These are phyloP conservation scores for Crossaster papposus DNA, from an alignment of 53 echinoderm and acorn worm species.

Conservation along the genomic window DNA sequence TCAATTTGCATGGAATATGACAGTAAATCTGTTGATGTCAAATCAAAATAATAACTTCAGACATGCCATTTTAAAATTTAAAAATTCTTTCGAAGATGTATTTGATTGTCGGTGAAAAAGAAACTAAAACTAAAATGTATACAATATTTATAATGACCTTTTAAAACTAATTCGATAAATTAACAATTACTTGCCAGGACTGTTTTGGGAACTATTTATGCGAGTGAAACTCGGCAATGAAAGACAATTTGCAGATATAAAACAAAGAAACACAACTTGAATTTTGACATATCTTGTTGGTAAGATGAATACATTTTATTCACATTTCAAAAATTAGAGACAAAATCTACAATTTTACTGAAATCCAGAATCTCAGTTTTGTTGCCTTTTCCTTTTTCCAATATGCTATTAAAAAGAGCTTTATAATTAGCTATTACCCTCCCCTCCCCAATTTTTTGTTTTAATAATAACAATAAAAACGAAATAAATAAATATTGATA, in stretches of 20 bases:
- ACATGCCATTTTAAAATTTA: too few relatives aligned
- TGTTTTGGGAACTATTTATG: neutral
- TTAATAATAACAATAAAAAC: too few relatives aligned
- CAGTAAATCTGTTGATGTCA: neutral
- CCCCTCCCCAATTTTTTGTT: too few relatives aligned
- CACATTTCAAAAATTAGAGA: neutral
- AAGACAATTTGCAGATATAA: neutral
- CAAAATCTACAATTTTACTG: neutral
- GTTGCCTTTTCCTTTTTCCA: neutral
- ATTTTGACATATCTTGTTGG: neutral
- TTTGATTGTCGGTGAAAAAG: too few relatives aligned
- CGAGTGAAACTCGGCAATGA: neutral
- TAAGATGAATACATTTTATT: conserved; percentile 15
- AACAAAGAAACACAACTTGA: neutral
- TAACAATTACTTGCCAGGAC: neutral
- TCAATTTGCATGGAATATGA: neutral
- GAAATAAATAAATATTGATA: too few relatives aligned
- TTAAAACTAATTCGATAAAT: neutral
- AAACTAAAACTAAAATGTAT: too few relatives aligned
- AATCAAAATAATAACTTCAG: too few relatives aligned
- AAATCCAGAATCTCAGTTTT: neutral
- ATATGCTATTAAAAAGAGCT: neutral
- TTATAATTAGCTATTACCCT: too few relatives aligned
- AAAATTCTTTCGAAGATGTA: too few relatives aligned
- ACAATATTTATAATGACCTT: neutral